Percentiles rank a stretch among this genome's conserved stretches.
Evolutionary conservation across 2,888 invertebrate genomes (phyloP).

Genomic region (Euzetes globulus): DNA sequence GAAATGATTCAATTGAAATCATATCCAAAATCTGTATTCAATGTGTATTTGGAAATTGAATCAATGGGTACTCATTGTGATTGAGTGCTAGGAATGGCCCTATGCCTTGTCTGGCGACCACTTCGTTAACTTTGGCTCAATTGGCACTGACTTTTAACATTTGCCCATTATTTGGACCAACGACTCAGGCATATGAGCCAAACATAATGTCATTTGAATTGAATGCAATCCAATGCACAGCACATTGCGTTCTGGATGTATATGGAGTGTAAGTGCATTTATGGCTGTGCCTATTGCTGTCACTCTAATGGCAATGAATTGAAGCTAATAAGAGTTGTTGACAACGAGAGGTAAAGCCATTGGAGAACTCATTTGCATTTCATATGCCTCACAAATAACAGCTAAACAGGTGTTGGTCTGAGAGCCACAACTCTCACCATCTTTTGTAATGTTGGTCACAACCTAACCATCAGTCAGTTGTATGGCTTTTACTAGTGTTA

Average conservation of each 20-base stretch:
- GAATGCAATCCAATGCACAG: background rate
- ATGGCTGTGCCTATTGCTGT: conserved; percentile 1
- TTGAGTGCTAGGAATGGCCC: background rate
- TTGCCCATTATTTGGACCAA: conserved; percentile 24
- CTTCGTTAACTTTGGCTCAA: conserved; percentile 19
- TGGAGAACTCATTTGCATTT: conserved; percentile 22
- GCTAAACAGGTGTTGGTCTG: conserved; percentile 27
- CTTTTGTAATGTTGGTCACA: conserved; percentile 7
- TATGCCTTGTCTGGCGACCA: background rate
- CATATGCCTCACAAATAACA: conserved; percentile 29
- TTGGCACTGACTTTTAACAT: conserved; percentile 25
- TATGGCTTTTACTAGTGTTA: background rate
- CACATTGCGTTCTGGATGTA: background rate
- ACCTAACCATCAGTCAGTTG: conserved; percentile 2
- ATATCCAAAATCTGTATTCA: conserved; percentile 22
- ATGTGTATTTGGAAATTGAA: conserved; percentile 8
- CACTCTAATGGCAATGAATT: conserved; percentile 24
- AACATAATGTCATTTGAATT: background rate
- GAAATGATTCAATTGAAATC: conserved; percentile 8
- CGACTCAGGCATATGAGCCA: conserved; percentile 3
- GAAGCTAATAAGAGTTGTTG: conserved; percentile 26
- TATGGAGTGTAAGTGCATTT: background rate
- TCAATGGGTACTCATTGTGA: conserved; percentile 15
- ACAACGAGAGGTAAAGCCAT: conserved; percentile 14
- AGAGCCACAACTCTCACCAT: conserved; percentile 1